A percentile compares a stretch with the other conserved stretches of the same genome.
Evolutionary conservation across 35 echinoderm and acorn worm species (phyloP).

Genomic region (Eucidaris tribuloides): DNA sequence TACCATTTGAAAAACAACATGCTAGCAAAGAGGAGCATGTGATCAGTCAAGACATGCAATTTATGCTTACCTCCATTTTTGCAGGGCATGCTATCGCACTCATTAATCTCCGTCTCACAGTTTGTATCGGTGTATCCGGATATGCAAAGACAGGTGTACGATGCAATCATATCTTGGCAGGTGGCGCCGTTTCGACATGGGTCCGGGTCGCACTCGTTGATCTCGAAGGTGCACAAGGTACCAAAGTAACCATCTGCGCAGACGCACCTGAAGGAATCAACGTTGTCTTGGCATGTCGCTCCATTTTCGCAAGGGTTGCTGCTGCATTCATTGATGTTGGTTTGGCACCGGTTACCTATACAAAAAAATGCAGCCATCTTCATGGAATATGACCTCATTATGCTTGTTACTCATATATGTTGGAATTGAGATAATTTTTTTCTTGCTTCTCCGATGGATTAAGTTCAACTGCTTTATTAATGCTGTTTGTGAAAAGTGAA

Average conservation of each 20-base stretch:
- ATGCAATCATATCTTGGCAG: slow-evolving; percentile 14
- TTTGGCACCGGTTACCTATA: not conserved
- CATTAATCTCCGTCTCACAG: slow-evolving; percentile 41
- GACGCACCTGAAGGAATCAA: slow-evolving; percentile 48
- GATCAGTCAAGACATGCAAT: not conserved
- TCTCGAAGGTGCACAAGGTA: slow-evolving; percentile 1
- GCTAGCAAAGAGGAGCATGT: not conserved
- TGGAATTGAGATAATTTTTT: not conserved
- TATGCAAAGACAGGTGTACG: slow-evolving; percentile 11
- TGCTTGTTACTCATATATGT: not conserved
- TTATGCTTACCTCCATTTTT: slow-evolving; percentile 14
- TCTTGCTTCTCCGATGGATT: not conserved
- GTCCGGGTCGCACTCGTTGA: slow-evolving; percentile 35
- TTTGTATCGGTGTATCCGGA: slow-evolving; percentile 8
- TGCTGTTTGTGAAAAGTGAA: no score
- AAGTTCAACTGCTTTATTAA: no score
- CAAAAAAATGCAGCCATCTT: not conserved
- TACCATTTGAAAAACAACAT: not conserved
- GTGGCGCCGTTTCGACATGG: slow-evolving; percentile 46
- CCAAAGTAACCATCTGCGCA: slow-evolving; percentile 38
- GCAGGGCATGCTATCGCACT: slow-evolving; percentile 41
- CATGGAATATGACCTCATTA: not conserved
- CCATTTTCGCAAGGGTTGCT: slow-evolving; percentile 60
- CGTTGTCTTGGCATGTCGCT: slow-evolving; percentile 19
- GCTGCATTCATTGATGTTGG: slow-evolving; percentile 45